phyloP scores from a whole-genome alignment of 2,797 vertebrate species.

The Allochrocebus solatus region DNA sequence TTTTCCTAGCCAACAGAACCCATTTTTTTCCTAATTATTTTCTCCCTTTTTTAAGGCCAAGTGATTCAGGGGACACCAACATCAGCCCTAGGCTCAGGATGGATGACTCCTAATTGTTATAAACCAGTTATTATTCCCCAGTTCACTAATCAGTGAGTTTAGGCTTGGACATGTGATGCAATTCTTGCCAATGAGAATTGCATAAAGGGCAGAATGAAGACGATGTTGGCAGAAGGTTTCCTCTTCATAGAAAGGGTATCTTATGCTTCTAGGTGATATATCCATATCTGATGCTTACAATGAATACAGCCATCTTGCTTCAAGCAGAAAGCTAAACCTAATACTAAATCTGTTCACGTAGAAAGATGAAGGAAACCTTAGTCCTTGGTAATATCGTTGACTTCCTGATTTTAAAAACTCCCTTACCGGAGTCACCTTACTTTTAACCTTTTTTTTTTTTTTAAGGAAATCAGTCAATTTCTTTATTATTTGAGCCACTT shows the following conservation, averaged over 20 bases:
- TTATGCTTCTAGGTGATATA: not conserved
- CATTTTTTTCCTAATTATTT: not conserved
- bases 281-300: not conserved
- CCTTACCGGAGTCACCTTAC: not conserved
- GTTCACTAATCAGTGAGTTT: slow-evolving; percentile 1
- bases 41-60: not conserved
- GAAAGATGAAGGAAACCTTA: not conserved
- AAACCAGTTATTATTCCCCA: not conserved
- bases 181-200: not conserved
- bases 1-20: not conserved
- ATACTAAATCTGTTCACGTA: not conserved
- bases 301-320: not conserved
- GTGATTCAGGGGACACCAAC: not conserved
- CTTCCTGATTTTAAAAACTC: not conserved
- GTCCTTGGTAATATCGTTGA: not conserved
- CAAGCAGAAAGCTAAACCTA: not conserved
- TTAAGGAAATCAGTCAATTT: not conserved
- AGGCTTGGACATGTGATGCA: not conserved
- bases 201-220: not conserved
- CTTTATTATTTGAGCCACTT: not conserved
- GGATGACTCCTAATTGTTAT: not conserved
- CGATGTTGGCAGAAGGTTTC: not conserved
- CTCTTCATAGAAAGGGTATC: not conserved
- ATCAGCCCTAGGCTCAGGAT: not conserved
- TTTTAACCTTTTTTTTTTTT: not conserved